phyloP scores from a whole-genome alignment of 2,888 invertebrate genomes.

The Leptinotarsa juncta region DNA sequence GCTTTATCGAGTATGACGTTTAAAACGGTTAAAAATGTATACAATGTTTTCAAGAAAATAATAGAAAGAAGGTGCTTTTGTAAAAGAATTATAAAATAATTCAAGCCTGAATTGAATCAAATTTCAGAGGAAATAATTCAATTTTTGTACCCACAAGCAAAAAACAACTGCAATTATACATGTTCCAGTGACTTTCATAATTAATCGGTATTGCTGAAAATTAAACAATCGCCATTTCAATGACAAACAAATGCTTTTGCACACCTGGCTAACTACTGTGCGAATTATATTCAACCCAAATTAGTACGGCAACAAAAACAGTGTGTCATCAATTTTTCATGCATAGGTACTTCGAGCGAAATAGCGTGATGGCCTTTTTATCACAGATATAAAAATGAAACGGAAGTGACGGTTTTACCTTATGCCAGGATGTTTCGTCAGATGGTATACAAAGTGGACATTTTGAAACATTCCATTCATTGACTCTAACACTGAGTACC shows the following conservation, averaged over 20 bases:
- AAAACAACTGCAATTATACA: background rate
- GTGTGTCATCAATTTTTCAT: slow-evolving; percentile 4
- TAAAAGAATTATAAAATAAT: too few relatives aligned
- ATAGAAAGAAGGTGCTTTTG: too few relatives aligned
- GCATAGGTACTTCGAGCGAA: background rate
- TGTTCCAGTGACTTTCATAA: background rate
- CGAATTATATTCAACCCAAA: slow-evolving; percentile 9
- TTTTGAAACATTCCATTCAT: slow-evolving; percentile 2
- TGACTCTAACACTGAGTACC: slow-evolving; percentile 7
- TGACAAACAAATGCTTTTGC: background rate
- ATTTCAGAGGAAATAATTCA: background rate
- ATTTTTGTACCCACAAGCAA: background rate
- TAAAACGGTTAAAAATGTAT: too few relatives aligned
- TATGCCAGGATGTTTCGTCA: slow-evolving; percentile 18
- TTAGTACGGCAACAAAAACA: slow-evolving; percentile 6
- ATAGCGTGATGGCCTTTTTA: slow-evolving; percentile 16
- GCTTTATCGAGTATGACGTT: too few relatives aligned
- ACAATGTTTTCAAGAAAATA: too few relatives aligned
- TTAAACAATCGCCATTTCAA: background rate
- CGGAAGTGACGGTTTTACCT: slow-evolving; percentile 19
- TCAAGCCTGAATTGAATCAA: too few relatives aligned
- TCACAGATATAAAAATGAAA: slow-evolving; percentile 3
- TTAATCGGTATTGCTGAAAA: background rate
- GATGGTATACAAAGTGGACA: slow-evolving; percentile 9
- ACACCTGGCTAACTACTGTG: background rate